Percentiles rank a stretch among this genome's conserved stretches.
Evolutionary conservation across 2,888 invertebrate species (phyloP).

Genomic region (Volucella inflata): DNA sequence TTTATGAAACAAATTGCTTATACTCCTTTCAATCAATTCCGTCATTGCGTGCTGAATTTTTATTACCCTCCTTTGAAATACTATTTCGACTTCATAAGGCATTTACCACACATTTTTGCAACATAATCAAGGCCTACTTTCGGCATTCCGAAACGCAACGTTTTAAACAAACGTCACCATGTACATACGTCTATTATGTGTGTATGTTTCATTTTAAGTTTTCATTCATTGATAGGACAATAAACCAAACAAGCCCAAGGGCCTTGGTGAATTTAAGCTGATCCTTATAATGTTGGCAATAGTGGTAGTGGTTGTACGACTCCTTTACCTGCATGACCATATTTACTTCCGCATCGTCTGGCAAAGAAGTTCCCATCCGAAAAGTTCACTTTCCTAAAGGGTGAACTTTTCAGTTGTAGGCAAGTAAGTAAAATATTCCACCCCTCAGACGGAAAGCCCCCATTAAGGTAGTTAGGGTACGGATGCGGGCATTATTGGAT

Average conservation of each 20-base stretch:
- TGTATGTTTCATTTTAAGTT: too few relatives aligned
- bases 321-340: conserved; percentile 58
- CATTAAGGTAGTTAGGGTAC: conserved; percentile 30
- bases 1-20: too few relatives aligned
- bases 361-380: conserved; percentile 54
- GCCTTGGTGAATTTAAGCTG: conserved; percentile 32
- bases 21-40: too few relatives aligned
- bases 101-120: conserved; percentile 20
- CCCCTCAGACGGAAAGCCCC: too few relatives aligned
- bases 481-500: conserved; percentile 43
- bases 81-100: conserved; percentile 25
- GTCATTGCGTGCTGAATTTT: not conserved
- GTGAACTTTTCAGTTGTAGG: conserved; percentile 56
- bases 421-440: conserved; percentile 37
- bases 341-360: conserved; percentile 60
- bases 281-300: conserved; percentile 1
- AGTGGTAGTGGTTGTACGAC: conserved; percentile 7
- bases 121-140: conserved; percentile 10
- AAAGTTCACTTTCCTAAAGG: conserved; percentile 52
- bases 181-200: not conserved
- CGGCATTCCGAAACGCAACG: not conserved
- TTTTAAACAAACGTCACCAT: conserved; percentile 8
- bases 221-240: conserved; percentile 27
- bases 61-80: not conserved
- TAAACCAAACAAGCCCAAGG: conserved; percentile 14